Evolutionary conservation across 2,797 vertebrate species (phyloP).

Genomic region (Pangasius krempfi): DNA sequence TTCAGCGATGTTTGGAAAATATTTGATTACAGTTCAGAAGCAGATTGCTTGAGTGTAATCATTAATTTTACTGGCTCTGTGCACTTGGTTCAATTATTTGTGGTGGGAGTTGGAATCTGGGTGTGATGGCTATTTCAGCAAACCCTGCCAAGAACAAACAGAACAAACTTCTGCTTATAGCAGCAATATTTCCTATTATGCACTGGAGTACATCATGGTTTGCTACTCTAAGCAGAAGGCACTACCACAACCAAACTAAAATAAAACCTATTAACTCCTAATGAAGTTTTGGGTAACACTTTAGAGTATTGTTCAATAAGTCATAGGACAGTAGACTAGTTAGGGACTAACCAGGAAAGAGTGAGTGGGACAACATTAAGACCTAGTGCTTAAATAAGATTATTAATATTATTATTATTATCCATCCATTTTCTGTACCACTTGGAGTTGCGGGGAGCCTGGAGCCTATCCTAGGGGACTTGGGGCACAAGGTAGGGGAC

Average conservation of each 20-base stretch:
- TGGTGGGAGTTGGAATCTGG: neutral
- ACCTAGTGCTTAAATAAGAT: neutral
- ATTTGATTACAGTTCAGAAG: neutral
- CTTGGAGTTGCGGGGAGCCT: too few relatives aligned
- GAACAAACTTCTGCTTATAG: conserved; percentile 1
- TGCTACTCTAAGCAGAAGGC: neutral
- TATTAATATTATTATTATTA: neutral
- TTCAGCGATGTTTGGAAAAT: neutral
- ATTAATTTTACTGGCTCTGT: neutral
- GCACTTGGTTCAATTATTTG: neutral
- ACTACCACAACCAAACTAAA: neutral
- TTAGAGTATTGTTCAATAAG: neutral
- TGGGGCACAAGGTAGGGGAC: too few relatives aligned
- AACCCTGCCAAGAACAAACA: neutral
- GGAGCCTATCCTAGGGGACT: too few relatives aligned
- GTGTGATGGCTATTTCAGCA: neutral
- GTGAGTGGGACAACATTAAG: neutral
- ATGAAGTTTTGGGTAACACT: neutral
- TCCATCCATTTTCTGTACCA: neutral
- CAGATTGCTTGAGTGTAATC: neutral
- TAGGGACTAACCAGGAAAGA: neutral
- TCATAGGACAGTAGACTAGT: neutral
- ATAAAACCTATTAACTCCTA: neutral
- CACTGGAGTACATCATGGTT: neutral
- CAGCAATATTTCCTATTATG: conserved; percentile 20